Evolutionary conservation across 2,797 vertebrate species (phyloP).

Genomic region (Melanotaenia maccullochi): DNA sequence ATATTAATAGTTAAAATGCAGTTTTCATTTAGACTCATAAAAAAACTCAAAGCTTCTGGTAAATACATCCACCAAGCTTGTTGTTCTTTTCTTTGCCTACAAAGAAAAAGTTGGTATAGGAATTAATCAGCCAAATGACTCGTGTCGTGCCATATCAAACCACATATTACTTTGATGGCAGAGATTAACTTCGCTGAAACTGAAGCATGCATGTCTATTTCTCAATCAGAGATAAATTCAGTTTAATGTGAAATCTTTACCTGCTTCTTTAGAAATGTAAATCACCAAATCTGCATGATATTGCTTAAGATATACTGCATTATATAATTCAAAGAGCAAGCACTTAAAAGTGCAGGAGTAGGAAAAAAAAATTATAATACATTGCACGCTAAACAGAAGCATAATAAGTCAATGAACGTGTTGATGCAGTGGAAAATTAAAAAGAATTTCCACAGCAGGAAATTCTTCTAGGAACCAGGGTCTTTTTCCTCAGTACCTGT

Average conservation of each 20-base stretch:
- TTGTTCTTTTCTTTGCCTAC: conserved; percentile 8
- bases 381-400: too few species aligned
- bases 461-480: background rate
- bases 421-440: background rate
- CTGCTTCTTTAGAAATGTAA: background rate
- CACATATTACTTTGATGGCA: background rate
- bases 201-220: background rate
- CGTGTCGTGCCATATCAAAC: background rate
- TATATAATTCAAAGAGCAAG: background rate
- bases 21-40: conserved; percentile 7
- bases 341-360: background rate
- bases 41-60: conserved; percentile 23
- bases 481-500: too few species aligned
- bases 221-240: background rate
- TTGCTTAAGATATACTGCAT: background rate
- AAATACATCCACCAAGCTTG: conserved; percentile 15
- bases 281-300: background rate
- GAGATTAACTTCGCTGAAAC: background rate
- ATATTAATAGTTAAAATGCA: conserved; percentile 6
- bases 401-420: background rate
- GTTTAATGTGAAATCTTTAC: background rate
- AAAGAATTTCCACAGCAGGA: background rate
- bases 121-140: conserved; percentile 28
- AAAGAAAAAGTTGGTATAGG: background rate
- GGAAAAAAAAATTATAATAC: background rate